Percentiles rank a stretch among this genome's conserved stretches.
Evolutionary conservation across 2,797 vertebrate species (phyloP).

Genomic region (Peromyscus aztecus): DNA sequence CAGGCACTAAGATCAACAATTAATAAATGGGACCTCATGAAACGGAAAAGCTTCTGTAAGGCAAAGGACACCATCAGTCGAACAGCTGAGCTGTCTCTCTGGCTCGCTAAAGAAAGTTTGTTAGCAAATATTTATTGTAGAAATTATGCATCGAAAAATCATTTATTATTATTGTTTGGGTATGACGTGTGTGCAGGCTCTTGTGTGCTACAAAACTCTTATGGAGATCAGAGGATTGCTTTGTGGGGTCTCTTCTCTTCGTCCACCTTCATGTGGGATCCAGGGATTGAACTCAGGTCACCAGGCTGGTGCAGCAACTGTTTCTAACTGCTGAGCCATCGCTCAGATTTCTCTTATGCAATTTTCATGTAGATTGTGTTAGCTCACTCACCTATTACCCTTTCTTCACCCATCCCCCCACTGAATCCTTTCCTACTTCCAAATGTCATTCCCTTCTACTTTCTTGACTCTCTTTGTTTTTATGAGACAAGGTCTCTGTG

Average conservation of each 20-base stretch:
- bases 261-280: not conserved
- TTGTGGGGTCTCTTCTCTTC: not conserved
- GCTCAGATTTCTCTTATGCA: not conserved
- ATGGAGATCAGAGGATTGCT: not conserved
- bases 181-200: not conserved
- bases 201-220: not conserved
- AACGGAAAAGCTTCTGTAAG: not conserved
- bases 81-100: not conserved
- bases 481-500: not conserved
- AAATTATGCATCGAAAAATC: not conserved
- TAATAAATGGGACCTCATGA: not conserved
- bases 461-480: not conserved
- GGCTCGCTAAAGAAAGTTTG: not conserved
- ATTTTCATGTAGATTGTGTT: not conserved
- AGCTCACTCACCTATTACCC: not conserved
- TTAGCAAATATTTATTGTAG: not conserved
- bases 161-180: not conserved
- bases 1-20: not conserved
- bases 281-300: not conserved
- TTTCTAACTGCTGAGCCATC: not conserved
- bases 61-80: not conserved
- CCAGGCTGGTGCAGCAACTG: not conserved
- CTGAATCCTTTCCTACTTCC: not conserved
- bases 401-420: not conserved
- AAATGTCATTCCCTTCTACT: not conserved